Conservation (phyloP, 2,797 vertebrate genomes). For the Etheostoma perlongum region DNA sequence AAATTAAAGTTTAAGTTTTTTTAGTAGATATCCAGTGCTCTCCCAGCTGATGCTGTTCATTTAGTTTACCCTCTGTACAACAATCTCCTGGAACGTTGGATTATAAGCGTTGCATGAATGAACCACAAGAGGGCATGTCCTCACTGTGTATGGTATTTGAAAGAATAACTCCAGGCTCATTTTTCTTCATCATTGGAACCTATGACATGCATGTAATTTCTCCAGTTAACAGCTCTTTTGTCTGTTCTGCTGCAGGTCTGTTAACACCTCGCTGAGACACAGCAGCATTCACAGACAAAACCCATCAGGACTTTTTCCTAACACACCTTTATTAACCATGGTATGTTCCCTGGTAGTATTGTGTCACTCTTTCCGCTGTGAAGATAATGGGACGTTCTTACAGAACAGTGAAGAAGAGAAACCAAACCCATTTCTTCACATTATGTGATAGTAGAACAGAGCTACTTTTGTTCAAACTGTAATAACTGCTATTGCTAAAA, state of each 20-base stretch:
- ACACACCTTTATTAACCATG: neutral
- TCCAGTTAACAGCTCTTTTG: neutral
- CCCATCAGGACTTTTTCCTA: neutral
- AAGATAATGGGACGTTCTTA: neutral
- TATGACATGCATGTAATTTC: neutral
- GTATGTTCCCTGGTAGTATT: neutral
- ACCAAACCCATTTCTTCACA: neutral
- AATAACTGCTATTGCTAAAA: neutral
- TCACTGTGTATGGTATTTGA: constrained; percentile 3
- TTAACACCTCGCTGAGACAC: neutral
- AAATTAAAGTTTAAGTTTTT: no score
- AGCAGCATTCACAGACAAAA: neutral
- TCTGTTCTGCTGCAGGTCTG: neutral
- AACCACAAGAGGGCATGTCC: constrained; percentile 64
- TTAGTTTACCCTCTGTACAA: no score
- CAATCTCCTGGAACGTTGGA: neutral
- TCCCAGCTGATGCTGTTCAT: no score
- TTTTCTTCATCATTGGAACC: neutral
- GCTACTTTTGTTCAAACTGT: neutral
- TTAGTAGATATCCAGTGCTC: no score
- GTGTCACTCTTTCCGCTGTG: neutral
- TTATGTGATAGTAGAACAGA: neutral
- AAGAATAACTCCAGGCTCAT: neutral
- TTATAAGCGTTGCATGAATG: neutral
- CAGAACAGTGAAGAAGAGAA: neutral